Base-by-base conservation (phyloP, 1,140 invertebrate species). In the Calliopsis andreniformis region DNA sequence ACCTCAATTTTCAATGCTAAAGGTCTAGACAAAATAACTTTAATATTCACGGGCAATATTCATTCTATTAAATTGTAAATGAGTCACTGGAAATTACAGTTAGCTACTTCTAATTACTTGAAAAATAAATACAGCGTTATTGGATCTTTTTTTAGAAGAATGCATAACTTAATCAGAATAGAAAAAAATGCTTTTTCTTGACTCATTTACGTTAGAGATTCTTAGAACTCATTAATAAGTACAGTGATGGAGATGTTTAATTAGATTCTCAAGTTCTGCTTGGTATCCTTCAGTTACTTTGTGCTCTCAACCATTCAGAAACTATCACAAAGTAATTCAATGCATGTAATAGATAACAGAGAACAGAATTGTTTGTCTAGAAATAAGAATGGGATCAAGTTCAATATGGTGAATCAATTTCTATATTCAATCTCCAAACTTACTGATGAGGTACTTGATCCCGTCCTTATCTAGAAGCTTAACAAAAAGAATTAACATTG, bases 1-100 rank as follows among this genome's bases (percentile, higher is more conserved):
- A 35, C 42, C 8, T 67, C 18, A 45, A 45, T 56, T 53, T 56
- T 66, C 23, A 67, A 66, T n/a, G 62, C 51, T 71, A 71, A 67
- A 66, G 49, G 49, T 66, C 55, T 49, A 66, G 35, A 55, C n/a
- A 14, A 73, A 66, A n/a, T 23, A 64, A 10, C 43, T 30, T 42
- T 28, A 16, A 14, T 42, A 23, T 35, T 53, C 28, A 30, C 23
- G 6, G 6, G 30, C 1, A n/a, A 2, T n/a, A 12, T 39, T 10
- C 14, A 14, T n/a, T 71, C 43, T 56, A 42, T 43, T 28, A 8
- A 35, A 43, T 43, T 45, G 4, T 25, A 14, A 70, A 61, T 2
- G 20, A 61, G n/a, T n/a, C n/a, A n/a, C n/a, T n/a, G n/a, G n/a
- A n/a, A n/a, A n/a, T n/a, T n/a, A n/a, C n/a, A n/a, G n/a, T n/a